Base-by-base conservation (phyloP, 2,113 vertebrate species). In the Poecile atricapillus region DNA sequence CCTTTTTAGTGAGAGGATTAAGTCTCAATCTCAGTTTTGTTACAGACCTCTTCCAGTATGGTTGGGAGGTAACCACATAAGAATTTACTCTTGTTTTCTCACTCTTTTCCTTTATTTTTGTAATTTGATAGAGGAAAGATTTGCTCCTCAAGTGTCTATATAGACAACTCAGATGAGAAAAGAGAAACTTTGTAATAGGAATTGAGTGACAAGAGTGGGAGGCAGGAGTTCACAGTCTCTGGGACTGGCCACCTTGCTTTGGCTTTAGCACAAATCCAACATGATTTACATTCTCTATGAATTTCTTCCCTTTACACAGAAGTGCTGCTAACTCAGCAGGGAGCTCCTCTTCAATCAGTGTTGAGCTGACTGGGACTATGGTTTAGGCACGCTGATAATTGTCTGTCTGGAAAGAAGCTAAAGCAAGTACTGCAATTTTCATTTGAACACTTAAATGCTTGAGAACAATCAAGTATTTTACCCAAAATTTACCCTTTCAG, bases 241-340 rank as follows among this genome's bases (percentile, higher is more conserved):
- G 41, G 7, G 5, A 47, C 8, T 55, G 30, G 1, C 19, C 22
- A 47, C 6, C 11, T 87, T 81, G n/a, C 25, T 78, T 41, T 64
- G 62, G 37, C 65, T 63, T 65, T 87, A 65, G 31, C 28, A 69
- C 7, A 71, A 67, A 71, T 30, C 13, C 27, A 78, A 10, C 2
- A 18, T 7, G 2, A 87, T 91, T 95, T 87, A 37, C n/a, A 62
- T 89, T 92, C 77, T 64, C 35, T 84, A 30, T 60, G 55, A 3
- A 10, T 91, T 58, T 43, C 50, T 87, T 83, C n/a, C 28, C 23
- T 75, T 91, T 50, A 76, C 3, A 8, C 7, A 67, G 49, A 84
- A 79, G 23, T 58, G 49, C 30, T 93, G 74, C 62, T 94, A 79
- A 82, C 44, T 87, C 81, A 95, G 83, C 86, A 75, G 49, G 27